Conservation (phyloP, 2,888 invertebrate genomes). For the Cephus pygmeus region DNA sequence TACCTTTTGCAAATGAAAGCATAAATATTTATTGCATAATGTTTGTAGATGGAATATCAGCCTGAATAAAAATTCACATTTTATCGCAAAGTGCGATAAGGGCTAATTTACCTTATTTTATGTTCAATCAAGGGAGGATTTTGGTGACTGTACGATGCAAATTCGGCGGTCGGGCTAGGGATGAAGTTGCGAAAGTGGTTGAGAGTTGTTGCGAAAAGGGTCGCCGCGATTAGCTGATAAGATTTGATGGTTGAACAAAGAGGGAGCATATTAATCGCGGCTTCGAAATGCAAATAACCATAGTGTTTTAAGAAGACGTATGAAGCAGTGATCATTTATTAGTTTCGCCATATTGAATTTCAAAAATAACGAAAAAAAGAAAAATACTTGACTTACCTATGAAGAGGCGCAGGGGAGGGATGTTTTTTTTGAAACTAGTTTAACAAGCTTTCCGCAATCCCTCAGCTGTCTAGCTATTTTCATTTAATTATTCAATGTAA, state of each 20-base stretch:
- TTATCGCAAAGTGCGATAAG: neutral
- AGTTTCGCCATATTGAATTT: neutral
- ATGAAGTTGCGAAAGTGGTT: conserved; percentile 6
- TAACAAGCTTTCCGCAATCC: neutral
- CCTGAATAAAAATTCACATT: neutral
- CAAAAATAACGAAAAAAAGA: neutral
- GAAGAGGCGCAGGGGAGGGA: neutral
- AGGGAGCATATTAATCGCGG: neutral
- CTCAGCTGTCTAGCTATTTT: neutral
- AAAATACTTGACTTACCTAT: neutral
- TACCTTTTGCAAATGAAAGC: neutral
- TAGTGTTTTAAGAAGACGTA: neutral
- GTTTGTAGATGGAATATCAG: neutral
- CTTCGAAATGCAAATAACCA: neutral
- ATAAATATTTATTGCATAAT: neutral
- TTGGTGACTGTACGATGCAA: neutral
- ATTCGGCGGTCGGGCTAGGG: neutral
- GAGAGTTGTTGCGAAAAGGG: conserved; percentile 12
- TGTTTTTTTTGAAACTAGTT: neutral
- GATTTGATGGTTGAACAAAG: neutral
- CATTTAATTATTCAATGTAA: neutral
- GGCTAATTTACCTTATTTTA: neutral
- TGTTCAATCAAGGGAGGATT: neutral
- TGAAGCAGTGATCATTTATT: neutral
- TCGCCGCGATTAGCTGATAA: neutral